Base-by-base conservation (phyloP, 1,140 invertebrate genomes). In the Eupeodes corollae region DNA sequence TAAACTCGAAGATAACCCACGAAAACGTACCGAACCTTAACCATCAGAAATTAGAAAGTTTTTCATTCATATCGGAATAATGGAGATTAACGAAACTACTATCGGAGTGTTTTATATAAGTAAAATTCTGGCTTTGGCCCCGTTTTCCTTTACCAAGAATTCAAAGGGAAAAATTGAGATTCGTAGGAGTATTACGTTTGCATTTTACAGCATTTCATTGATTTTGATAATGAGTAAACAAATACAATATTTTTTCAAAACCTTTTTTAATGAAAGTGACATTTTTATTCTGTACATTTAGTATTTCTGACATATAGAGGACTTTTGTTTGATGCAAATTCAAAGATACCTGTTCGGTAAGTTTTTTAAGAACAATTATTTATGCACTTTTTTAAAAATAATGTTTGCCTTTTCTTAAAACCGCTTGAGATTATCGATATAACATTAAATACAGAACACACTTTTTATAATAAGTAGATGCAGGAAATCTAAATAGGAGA, bases 101-200 rank as follows among this genome's bases (percentile, higher is more conserved):
- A 52, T 66, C 39, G 52, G 58, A 21, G 53, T 66, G 48, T 73
- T 70, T 42, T 75, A 69, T 57, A 64, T 75, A 12, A 72, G 59
- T 42, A 72, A 70, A 39, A 58, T 71, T 48, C 63, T 77, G 30
- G 71, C 70, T 38, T 69, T 74, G 56, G 76, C 72, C 30, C 74
- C 75, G 42, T 77, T 60, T 50, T 45, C 52, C 2, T 44, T 55
- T 9, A 42, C 16, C 2, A 53, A 49, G 19, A 53, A 56, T 44
- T 37, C 62, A 18, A 62, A 59, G 44, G 53, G 59, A 0, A 42
- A 54, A 33, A 32, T 57, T 19, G 53, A 74, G 48, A 70, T 76
- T 16, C 61, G 62, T 45, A 71, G 73, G 13, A 70, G 68, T 39
- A 68, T 59, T 31, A 55, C 68, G 50, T 74, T 75, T 31, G 64